Base-by-base conservation (phyloP, 2,797 vertebrate genomes). In the Parauchenoglanis punctatus region DNA sequence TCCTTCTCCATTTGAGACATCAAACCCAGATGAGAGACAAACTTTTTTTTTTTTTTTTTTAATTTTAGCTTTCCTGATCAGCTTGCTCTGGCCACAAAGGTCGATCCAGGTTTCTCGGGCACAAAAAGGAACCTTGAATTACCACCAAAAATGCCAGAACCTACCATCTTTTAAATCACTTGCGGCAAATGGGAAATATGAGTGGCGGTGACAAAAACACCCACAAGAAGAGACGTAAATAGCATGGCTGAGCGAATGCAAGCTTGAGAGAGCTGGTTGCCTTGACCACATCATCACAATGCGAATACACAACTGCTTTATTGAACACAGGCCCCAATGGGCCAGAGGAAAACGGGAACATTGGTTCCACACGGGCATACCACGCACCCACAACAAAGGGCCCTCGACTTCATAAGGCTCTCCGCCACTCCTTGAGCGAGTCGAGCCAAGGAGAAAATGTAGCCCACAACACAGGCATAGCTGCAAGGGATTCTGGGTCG, bases 261-360 rank as follows among this genome's bases (percentile, higher is more conserved):
- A 94, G 96, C 94, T 94, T 92, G 93, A 96, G 95, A 97, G 91
- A 96, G 94, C 95, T 97, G 96, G 95, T 97, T 96, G 96, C 95
- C 95, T 96, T 96, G 97, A 97, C 96, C 97, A 95, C 97, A 97
- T 96, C 96, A 96, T 97, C 97, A 97, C 97, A 97, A 97, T 96
- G 96, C 96, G 94, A 95, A 96, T 95, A 96, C 95, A 97, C 96
- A 97, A 96, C 93, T 94, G 95, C 95, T 97, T 88, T 97, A 97
- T 97, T 97, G 96, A 96, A 97, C 96, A 97, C 97, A 98, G 97
- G 96, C 96, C 95, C 94, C 93, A 93, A 86, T 92, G 96, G 96
- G 96, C 95, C 84, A 75, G 87, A 90, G 87, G 88, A 95, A 94
- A 95, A 95, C 93, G 95, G 95, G 95, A 96, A 96, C 93, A 93